These are phyloP conservation scores for Campoletis sonorensis DNA, from an alignment of 1,140 invertebrate species.

Conservation along the genomic window DNA sequence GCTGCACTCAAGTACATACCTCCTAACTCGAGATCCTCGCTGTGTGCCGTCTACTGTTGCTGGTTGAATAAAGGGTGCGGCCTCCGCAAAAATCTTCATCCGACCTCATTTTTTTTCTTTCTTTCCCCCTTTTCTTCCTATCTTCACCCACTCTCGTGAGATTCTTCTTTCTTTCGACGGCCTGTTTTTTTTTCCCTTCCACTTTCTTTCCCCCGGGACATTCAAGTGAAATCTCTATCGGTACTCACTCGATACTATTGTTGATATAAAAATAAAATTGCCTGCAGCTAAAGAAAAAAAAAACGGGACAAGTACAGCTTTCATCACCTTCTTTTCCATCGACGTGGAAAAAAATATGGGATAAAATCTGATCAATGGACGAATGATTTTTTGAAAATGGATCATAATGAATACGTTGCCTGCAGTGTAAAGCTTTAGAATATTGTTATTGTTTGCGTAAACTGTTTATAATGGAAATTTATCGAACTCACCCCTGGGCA, in stretches of 20 bases:
- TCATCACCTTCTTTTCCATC: background rate
- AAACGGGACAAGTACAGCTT: background rate
- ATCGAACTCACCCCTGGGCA: too few species aligned
- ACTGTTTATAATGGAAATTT: too few species aligned
- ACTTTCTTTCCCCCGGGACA: background rate
- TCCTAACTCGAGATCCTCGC: conserved; percentile 23
- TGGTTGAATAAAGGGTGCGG: conserved; percentile 27
- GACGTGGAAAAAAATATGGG: background rate
- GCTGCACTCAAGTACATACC: conserved; percentile 47
- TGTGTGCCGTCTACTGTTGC: conserved; percentile 3
- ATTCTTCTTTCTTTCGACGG: conserved; percentile 13
- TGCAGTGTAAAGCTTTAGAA: too few species aligned
- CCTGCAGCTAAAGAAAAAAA: background rate
- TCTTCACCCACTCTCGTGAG: background rate
- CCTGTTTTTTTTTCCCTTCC: background rate
- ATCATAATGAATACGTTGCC: background rate
- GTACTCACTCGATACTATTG: conserved; percentile 4
- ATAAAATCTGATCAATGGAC: background rate
- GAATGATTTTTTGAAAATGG: background rate
- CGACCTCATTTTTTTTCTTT: conserved; percentile 27
- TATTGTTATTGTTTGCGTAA: too few species aligned
- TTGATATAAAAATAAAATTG: background rate
- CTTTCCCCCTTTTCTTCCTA: conserved; percentile 28
- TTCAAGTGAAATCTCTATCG: background rate
- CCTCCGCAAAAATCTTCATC: conserved; percentile 23